Evolutionary conservation across 2,797 vertebrate genomes (phyloP), one percentile per base, ranked within the genome.

Genomic region (Florisuga fusca): DNA sequence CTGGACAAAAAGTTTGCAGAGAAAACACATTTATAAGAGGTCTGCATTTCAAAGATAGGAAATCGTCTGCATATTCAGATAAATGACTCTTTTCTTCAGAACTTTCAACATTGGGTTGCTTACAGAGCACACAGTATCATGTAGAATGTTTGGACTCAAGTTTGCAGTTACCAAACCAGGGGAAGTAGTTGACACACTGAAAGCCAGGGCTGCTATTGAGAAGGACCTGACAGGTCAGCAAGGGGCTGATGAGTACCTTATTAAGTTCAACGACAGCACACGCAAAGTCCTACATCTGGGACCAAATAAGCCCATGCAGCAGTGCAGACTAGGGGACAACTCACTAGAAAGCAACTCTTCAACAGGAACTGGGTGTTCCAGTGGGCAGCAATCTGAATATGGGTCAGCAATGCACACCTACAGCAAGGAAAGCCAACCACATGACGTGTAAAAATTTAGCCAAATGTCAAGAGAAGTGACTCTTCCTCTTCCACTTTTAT

Each of bases 31-130:
- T 93, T 53, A 13, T 13, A 20, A 73, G 36, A 82, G 20, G 10
- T 71, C 53, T 66, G 15, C 23, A 69, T 12, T 59, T 76, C 25
- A 51, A 64, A 68, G 54, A 77, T 2, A 3, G 18, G 62, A 93
- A 91, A 54, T 71, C 8, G 76, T 21, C 45, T 53, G 6, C 34
- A 51, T 55, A 27, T 78, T 77, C 33, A 51, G 36, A 62, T 53
- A 41, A 85, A 77, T 1, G 0, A 69, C 12, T 61, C 15, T 1
- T 3, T 4, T 2, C 63, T 59, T 34, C n/a, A 48, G 31, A 25
- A 63, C 13, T 50, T 51, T 33, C 18, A 74, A 55, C 18, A 25
- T 1, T 17, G 64, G 31, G 43, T 18, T 82, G 68, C 27, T 45
- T 57, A 76, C 10, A 22, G 34, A 22, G 34, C 20, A 25, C 29